These are phyloP conservation scores for Thalassarche chlororhynchos DNA, from an alignment of 2,113 vertebrate species.

Conservation along the genomic window DNA sequence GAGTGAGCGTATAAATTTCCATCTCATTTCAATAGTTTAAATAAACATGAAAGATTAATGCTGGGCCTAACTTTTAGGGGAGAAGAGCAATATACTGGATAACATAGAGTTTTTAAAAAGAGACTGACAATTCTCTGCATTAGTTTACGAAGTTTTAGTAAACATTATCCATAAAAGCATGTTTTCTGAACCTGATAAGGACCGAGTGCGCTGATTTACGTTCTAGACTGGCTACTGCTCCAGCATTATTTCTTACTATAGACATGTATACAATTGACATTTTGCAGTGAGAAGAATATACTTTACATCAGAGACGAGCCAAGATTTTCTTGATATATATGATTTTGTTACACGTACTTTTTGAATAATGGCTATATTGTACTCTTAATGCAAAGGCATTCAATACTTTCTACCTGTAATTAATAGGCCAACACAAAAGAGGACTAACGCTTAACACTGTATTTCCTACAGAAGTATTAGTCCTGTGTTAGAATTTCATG, in stretches of 20 bases:
- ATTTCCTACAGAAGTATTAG: neutral
- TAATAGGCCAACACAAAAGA: neutral
- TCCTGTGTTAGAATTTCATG: neutral
- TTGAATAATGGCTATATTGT: neutral
- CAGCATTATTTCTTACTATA: neutral
- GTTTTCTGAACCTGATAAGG: constrained; percentile 23
- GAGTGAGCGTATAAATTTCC: constrained; percentile 63
- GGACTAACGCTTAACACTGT: neutral
- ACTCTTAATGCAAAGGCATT: neutral
- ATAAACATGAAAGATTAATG: constrained; percentile 57
- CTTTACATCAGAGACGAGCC: neutral
- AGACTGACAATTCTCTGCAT: constrained; percentile 8
- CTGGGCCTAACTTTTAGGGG: neutral
- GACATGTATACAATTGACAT: neutral
- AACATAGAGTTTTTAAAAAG: constrained; percentile 3
- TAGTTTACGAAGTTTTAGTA: constrained; percentile 35
- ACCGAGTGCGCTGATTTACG: neutral
- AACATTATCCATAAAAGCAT: constrained; percentile 44
- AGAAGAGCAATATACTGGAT: constrained; percentile 7
- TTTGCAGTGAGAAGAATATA: neutral
- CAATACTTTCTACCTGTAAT: neutral
- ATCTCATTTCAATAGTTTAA: constrained; percentile 59
- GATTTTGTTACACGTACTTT: neutral
- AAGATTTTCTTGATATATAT: neutral
- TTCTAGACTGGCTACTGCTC: neutral